Evolutionary conservation across 2,888 invertebrate genomes (phyloP), one percentile per base, ranked within the genome.

Genomic region (Prosapia bicincta): DNA sequence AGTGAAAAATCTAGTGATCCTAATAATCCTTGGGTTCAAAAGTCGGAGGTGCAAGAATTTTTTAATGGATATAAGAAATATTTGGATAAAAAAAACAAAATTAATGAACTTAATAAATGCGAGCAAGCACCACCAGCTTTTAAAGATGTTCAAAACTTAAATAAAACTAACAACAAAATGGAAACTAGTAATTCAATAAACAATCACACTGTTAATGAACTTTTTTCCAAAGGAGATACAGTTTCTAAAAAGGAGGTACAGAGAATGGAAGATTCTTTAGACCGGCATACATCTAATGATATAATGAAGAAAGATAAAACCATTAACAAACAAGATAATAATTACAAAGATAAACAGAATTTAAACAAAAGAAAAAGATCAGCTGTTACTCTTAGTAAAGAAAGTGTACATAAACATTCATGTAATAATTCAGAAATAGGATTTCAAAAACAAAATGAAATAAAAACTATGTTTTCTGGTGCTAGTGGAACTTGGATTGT

Each of bases 11-110:
- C 82, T 84, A 28, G 86, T 81, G 89, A 89, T 81, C 87, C 88
- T 9, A 86, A 88, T 80, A 92, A 93, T 84, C 91, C 92, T 6
- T 93, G 93, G 93, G 86, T 89, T 76, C 84, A 85, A 30, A 84
- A 86, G 23, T 85, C 88, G 81, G 87, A 91, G 79, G 87, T 90
- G 81, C 83, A 87, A 10, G 88, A 90, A 78, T 92, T 92, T 85
- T 84, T 91, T 73, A 88, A 87, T 83, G 89, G 89, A 6, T 93
- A 93, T 82, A 88, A 91, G 79, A 91, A 92, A 84, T 94, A 90
- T 85, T 89, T 93, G 88, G 87, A 89, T 76, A 84, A 83, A 80
- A 81, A 83, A 76, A 83, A 82, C 79, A 80, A 84, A 43, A 82
- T 79, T 70, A 66, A 71, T 23, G 43, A 76, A 75, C 32, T 72